Evolutionary conservation across 2,797 vertebrate genomes (phyloP), one percentile per base, ranked within the genome.

Genomic region (Chloroceryle inda): DNA sequence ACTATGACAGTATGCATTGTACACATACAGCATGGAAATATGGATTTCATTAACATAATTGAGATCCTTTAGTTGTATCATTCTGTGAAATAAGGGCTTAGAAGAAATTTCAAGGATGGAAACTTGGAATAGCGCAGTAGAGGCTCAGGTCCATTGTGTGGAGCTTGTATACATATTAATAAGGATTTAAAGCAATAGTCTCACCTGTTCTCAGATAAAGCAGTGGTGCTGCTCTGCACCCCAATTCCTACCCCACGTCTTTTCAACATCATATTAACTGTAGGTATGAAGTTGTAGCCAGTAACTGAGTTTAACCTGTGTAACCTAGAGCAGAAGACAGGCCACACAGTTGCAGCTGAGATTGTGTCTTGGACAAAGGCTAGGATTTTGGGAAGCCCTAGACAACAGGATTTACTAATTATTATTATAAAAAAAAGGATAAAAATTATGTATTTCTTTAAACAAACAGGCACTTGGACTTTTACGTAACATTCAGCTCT

Each of bases 231-330:
- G 27, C 12, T 84, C 13, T 14, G 29, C 22, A 86, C 31, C 49
- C 29, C 38, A 17, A 31, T 50, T 42, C 29, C 26, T 33, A 45
- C 2, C 5, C 19, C 15, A 0, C 9, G 1, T 24, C 21, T 66
- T 67, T 67, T 22, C 16, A 84, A 16, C 37, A 20, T 53, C 1
- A 0, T 20, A 3, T 14, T 42, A 11, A 24, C 49, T 21, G 10
- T 19, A 33, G 12, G 5, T 29, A 1, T 20, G 15, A 26, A 52
- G 22, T 1, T 64, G 53, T 45, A 67, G 47, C 18, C 38, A 26
- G 26, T 13, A 58, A 7, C 7, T 11, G 22, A 58, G 8, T 69
- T 91, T 45, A 8, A 42, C 23, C 6, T 27, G 0, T 22, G 33
- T 38, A 11, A 45, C 21, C 42, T 52, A 6, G 35, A 72, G 33